A percentile compares a stretch with the other conserved stretches of the same genome.
Conservation (phyloP, 2,113 vertebrate genomes). For the Caretta caretta region DNA sequence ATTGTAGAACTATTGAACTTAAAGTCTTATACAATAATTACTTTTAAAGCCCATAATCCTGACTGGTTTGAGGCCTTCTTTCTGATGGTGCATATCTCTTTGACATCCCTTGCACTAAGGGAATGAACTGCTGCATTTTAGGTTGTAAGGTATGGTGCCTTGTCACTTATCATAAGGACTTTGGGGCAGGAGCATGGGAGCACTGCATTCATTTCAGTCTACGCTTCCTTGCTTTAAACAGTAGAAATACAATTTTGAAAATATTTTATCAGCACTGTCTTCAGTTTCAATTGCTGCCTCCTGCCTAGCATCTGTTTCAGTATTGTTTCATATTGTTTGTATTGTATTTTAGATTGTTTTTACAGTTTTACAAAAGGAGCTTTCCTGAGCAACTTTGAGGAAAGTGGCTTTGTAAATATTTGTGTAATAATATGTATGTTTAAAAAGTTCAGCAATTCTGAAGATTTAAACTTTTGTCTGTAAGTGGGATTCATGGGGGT, state of each 20-base stretch:
- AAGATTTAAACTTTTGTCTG: neutral
- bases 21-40: neutral
- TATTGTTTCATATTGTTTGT: neutral
- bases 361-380: neutral
- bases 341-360: neutral
- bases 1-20: neutral
- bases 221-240: neutral
- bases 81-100: neutral
- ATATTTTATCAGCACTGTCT: neutral
- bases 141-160: conserved; percentile 33
- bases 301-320: neutral
- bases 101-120: neutral
- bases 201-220: neutral
- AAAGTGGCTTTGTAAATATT: conserved; percentile 16
- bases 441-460: neutral
- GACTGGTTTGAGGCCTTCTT: neutral
- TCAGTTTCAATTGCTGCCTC: neutral
- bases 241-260: neutral
- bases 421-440: neutral
- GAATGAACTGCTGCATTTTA: neutral
- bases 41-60: neutral
- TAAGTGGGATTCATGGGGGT: neutral
- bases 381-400: neutral
- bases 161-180: conserved; percentile 20
- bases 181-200: neutral